These are phyloP conservation scores for Lasioglossum zephyrum DNA, from an alignment of 2,888 invertebrate genomes.

Conservation along the genomic window DNA sequence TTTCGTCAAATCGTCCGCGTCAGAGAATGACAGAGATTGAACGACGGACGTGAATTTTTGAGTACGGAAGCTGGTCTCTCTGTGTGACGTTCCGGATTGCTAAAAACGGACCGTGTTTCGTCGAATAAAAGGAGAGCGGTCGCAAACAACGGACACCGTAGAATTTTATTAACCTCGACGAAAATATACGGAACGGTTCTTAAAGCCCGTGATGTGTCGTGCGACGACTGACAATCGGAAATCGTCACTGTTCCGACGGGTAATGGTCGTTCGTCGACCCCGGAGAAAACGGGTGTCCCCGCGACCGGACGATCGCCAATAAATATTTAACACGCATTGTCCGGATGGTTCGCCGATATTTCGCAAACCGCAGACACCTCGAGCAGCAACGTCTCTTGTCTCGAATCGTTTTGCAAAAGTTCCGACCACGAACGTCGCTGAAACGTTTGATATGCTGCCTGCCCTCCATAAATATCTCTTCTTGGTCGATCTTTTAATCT, in stretches of 20 bases:
- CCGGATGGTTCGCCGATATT: slow-evolving; percentile 26
- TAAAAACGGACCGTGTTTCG: background rate
- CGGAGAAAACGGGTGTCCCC: slow-evolving; percentile 19
- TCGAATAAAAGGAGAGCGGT: background rate
- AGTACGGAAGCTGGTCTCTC: background rate
- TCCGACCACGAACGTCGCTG: background rate
- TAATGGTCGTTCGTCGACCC: slow-evolving; percentile 50
- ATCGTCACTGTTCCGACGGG: slow-evolving; percentile 24
- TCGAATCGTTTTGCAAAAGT: slow-evolving; percentile 9
- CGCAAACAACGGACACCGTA: background rate
- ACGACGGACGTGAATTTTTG: background rate
- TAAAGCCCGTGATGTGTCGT: slow-evolving; percentile 15
- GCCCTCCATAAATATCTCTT: background rate
- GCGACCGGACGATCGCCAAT: slow-evolving; percentile 22
- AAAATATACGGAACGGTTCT: slow-evolving; percentile 30
- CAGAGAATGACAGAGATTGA: background rate
- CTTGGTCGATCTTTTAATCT: background rate
- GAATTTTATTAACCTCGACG: slow-evolving; percentile 19
- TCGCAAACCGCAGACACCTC: slow-evolving; percentile 19
- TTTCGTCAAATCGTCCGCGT: background rate
- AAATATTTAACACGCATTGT: slow-evolving; percentile 53
- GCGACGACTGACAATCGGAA: slow-evolving; percentile 25
- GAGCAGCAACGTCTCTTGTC: background rate
- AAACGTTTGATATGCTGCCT: background rate
- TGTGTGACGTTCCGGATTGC: background rate